phyloP scores from a whole-genome alignment of 2,888 invertebrate genomes.

The Desoria tigrina region DNA sequence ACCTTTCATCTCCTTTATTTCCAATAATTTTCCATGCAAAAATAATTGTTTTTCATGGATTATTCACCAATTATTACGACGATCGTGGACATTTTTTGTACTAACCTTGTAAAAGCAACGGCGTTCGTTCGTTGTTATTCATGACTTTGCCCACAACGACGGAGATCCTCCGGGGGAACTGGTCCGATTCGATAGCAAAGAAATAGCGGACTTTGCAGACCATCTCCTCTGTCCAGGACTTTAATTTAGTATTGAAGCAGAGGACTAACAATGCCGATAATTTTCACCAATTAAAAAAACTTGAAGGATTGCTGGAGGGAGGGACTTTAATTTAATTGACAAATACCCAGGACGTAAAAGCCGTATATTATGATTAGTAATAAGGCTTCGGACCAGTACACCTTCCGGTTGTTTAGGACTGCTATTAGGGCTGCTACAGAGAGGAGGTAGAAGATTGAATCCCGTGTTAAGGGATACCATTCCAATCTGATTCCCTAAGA shows the following conservation, averaged over 20 bases:
- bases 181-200: neutral
- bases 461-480: conserved; percentile 78
- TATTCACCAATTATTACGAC: too few relatives aligned
- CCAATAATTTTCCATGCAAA: too few relatives aligned
- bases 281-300: conserved; percentile 1
- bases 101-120: conserved; percentile 26
- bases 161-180: conserved; percentile 19
- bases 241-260: conserved; percentile 6
- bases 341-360: conserved; percentile 61
- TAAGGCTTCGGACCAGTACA: conserved; percentile 78
- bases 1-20: too few relatives aligned
- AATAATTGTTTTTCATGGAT: too few relatives aligned
- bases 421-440: conserved; percentile 70
- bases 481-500: conserved; percentile 73
- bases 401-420: conserved; percentile 75
- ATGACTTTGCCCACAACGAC: conserved; percentile 19
- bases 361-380: conserved; percentile 72
- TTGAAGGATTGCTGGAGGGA: neutral
- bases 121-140: conserved; percentile 20
- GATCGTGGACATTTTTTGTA: neutral
- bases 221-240: conserved; percentile 17
- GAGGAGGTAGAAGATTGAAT: conserved; percentile 73
- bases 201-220: conserved; percentile 17
- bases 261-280: neutral
- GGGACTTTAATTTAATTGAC: neutral